Evolutionary conservation across 2,113 vertebrate species (phyloP), one percentile per base, ranked within the genome.

Genomic region (Herpailurus yagouaroundi): DNA sequence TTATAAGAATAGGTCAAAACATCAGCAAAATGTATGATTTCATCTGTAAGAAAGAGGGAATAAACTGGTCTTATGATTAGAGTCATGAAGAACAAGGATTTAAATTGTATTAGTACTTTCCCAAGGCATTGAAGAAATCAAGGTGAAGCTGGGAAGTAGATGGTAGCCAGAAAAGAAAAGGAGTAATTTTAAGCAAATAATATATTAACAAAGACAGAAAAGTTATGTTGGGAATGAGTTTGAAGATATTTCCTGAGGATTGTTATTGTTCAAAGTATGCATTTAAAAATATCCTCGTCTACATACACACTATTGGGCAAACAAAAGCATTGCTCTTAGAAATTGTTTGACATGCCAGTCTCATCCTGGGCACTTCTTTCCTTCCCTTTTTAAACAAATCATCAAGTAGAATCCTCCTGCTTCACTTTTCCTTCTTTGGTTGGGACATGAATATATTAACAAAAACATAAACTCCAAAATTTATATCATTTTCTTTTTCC

Each of bases 1-100:
- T 94, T 89, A 73, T 82, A 88, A 41, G 16, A 96, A 87, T 36
- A 91, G 29, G 29, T 36, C 55, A 63, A 92, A 93, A 88, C 31
- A 66, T 71, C 38, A 52, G 57, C 23, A 36, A 88, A 84, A 69
- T 87, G 2, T 66, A 79, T 29, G 41, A 77, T 79, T 60, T 82
- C 36, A 12, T 92, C 91, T 94, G 55, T 13, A 94, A 82, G 15
- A n/a, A 91, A 85, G 57, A 80, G 29, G 36, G 21, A 93, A 63
- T 63, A 69, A 64, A 90, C 33, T 13, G 74, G 55, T 33, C 64
- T 21, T 87, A 52, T 38, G 79, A 92, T 71, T 83, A 89, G 1
- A 52, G 55, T 60, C 55, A 36, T 4, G 29, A 89, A 80, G 73
- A 92, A 79, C 8, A 71, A 84, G n/a, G 60, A 87, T 45, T 88